A percentile compares a stretch with the other conserved stretches of the same genome.
These are phyloP conservation scores for Drosophila anceps DNA, from an alignment of 2,888 invertebrate species.

Conservation along the genomic window DNA sequence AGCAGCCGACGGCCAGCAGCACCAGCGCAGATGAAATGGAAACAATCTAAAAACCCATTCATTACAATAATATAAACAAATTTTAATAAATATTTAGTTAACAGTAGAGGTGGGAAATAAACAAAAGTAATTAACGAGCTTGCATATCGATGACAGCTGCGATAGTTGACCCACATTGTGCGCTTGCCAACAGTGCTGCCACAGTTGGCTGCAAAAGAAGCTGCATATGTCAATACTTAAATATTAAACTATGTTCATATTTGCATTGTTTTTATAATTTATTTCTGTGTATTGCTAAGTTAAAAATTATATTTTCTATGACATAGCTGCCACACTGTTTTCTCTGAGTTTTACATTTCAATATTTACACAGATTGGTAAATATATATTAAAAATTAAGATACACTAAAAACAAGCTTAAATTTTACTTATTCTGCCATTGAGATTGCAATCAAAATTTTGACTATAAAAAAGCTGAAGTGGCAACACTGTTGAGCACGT, in stretches of 20 bases:
- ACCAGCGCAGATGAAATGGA: slow-evolving; percentile 27
- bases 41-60: not conserved
- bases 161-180: slow-evolving; percentile 8
- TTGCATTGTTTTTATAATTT: too few relatives aligned
- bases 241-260: too few relatives aligned
- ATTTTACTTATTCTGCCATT: not conserved
- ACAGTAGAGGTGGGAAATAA: not conserved
- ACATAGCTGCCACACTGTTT: not conserved
- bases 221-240: not conserved
- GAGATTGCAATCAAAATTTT: not conserved
- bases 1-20: slow-evolving; percentile 31
- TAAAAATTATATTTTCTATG: not conserved
- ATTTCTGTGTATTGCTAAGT: not conserved
- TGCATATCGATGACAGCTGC: slow-evolving; percentile 9
- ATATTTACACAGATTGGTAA: not conserved
- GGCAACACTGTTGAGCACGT: slow-evolving; percentile 11
- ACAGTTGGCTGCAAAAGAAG: not conserved
- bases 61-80: not conserved
- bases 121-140: not conserved
- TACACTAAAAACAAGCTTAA: not conserved
- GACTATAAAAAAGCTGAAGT: not conserved
- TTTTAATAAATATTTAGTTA: not conserved
- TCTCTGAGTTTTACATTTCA: not conserved
- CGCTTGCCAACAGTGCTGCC: not conserved
- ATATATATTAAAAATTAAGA: not conserved